Evolutionary conservation across 2,113 vertebrate species (phyloP), one percentile per base, ranked within the genome.

Genomic region (Prionailurus viverrinus): DNA sequence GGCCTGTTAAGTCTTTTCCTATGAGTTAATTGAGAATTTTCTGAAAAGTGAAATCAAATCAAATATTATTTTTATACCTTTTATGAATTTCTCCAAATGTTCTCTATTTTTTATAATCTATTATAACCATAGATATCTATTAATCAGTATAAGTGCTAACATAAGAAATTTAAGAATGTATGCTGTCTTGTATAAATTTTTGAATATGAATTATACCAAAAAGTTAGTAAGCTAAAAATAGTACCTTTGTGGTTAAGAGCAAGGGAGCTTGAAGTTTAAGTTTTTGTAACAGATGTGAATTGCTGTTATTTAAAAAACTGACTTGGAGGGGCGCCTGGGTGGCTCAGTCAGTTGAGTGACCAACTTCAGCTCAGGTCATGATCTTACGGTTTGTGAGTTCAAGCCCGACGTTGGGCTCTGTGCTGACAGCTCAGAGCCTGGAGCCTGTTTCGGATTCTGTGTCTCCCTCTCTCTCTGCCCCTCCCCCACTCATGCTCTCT

Each of bases 231-330:
- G 14, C 16, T 36, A 12, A 92, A 92, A 88, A 79, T n/a, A 71
- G 9, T 88, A 51, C 55, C 39, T 89, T 68, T 53, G 48, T 58
- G 58, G 48, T 45, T 33, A 61, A 66, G 39, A 89, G 3, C 80
- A 97, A 81, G 27, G 53, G 3, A 51, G 0, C 78, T 88, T 94
- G 25, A 83, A 45, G 12, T 89, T 71, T 88, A 73, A 91, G 19
- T 84, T 63, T 93, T 96, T 95, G 27, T 65, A 95, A 73, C 16
- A 89, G 25, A 85, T 91, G 29, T 36, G n/a, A 92, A 73, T 82
- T 63, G 91, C 63, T 79, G 2, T 53, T 87, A 53, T 74, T 45
- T 45, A 45, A 45, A 45, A 45, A 45, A 45, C 45, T 45, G 7
- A 45, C 45, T 45, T 45, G 45, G 45, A 45, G 45, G 45, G 45